Evolutionary conservation across 2,797 vertebrate species (phyloP), one percentile per base, ranked within the genome.

Genomic region (Rousettus madagascariensis): DNA sequence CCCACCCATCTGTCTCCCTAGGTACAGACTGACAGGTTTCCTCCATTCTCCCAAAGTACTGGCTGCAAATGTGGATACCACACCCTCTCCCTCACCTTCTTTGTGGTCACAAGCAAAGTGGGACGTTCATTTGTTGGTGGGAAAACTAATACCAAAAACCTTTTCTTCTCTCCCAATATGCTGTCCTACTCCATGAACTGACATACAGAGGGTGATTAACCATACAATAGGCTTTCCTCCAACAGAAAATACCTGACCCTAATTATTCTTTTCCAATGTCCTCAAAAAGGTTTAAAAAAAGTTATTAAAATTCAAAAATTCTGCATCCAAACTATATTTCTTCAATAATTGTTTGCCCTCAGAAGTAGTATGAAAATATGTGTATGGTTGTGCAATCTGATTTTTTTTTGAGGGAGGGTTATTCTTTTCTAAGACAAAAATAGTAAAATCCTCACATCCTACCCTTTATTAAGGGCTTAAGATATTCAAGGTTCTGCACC

Each of bases 51-150:
- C 22, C 30, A 24, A 51, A 51, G 24, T 5, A 1, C 66, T 26
- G 9, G 2, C 17, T 55, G 55, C n/a, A 26, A 41, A 63, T n/a
- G 41, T 66, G 5, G 28, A 0, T 19, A 2, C 1, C 41, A 8
- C 8, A 6, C 15, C 4, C 13, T 38, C 28, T 69, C 53, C 15
- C 20, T 46, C 1, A 0, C 36, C 30, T 46, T 80, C 38, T 38
- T 22, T 26, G 41, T n/a, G 20, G 38, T 87, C 59, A 22, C 33
- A n/a, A 41, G n/a, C 36, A 74, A 49, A 84, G 36, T 30, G 53
- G 74, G n/a, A 36, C 3, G 3, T 8, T 59, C 2, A 0, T 28
- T 11, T 65, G 43, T 51, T 57, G 1, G 63, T 11, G 7, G 28
- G 61, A 36, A 19, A 82, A 51, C 10, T 8, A 6, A 68, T 15